A percentile compares a stretch with the other conserved stretches of the same genome.
Evolutionary conservation across 2,888 invertebrate species (phyloP).

Genomic region (Aleiodes testaceus): DNA sequence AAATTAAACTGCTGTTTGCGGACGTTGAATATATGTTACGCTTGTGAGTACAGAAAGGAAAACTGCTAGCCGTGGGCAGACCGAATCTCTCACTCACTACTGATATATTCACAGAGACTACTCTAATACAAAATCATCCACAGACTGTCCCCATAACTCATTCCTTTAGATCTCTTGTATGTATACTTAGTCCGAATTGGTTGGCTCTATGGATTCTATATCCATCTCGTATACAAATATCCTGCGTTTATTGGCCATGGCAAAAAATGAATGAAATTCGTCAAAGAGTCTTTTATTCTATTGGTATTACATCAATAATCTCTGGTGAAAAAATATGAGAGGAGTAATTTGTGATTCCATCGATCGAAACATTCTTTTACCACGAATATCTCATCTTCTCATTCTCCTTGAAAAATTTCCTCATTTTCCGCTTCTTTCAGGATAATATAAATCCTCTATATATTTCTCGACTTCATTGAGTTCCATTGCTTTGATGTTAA

Average conservation of each 20-base stretch:
- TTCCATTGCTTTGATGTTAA: constrained; percentile 61
- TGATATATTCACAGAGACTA: constrained; percentile 67
- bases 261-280: constrained; percentile 30
- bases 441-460: constrained; percentile 30
- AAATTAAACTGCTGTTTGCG: constrained; percentile 72
- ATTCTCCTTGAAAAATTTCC: constrained; percentile 8
- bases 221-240: constrained; percentile 42
- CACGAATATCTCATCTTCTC: constrained; percentile 15
- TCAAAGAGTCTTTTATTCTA: constrained; percentile 30
- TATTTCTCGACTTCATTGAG: constrained; percentile 27
- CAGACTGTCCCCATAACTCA: constrained; percentile 64
- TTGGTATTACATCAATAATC: constrained; percentile 26
- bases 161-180: constrained; percentile 66
- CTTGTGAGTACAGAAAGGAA: constrained; percentile 16
- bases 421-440: constrained; percentile 14
- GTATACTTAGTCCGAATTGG: constrained; percentile 49
- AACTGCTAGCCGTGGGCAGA: constrained; percentile 43
- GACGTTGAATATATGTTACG: constrained; percentile 49
- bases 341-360: background rate
- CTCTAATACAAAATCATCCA: constrained; percentile 54
- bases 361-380: constrained; percentile 35
- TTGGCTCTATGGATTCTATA: constrained; percentile 31
- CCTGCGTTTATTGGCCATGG: constrained; percentile 30
- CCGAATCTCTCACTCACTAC: constrained; percentile 45
- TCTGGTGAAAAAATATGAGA: constrained; percentile 3